Base-by-base conservation (phyloP, 2,888 invertebrate genomes). In the Sesia bembeciformis region DNA sequence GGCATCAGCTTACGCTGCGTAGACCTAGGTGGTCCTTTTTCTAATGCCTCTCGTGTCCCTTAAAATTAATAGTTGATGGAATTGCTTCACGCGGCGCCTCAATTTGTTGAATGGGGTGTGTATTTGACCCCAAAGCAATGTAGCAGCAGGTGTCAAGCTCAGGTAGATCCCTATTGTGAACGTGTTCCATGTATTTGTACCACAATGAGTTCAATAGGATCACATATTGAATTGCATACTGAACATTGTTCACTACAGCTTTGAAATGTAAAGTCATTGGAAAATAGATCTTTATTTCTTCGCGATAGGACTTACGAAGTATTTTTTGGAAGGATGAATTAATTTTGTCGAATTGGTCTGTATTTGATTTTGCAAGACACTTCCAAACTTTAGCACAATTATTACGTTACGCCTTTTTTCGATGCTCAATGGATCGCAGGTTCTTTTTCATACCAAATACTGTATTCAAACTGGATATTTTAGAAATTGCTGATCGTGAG, bases 61-160 rank as follows among this genome's bases (percentile, higher is more conserved):
- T 40, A 50, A 50, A 39, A 52, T 8, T 40, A 52, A 52, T 52
- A 40, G 40, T 3, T 40, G 7, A n/a, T 7, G 40, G 23, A 52
- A 23, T 23, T 23, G 6, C 67, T 79, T 81, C 84, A 86, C 77
- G 85, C 79, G 87, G 87, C 87, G 87, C 87, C 76, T 65, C 64
- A 66, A 73, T 76, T 81, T 74, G 68, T 70, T 8, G 49, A 49
- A 49, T n/a, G 49, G 23, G n/a, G 5, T 49, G 5, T 49, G 8
- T 8, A 49, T 5, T 8, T n/a, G 49, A 49, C 23, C 23, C 23
- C 23, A 23, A 5, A 49, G 8, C 8, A 40, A 40, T 56, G 63
- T 49, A 67, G 64, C 78, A 80, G 83, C 86, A 84, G 87, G 85
- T 85, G 84, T 60, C 77, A 62, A 64, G 58, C 63, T 66, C 85